Conservation (phyloP, 53 echinoderm and acorn worm genomes). For the Stichopus horrens region DNA sequence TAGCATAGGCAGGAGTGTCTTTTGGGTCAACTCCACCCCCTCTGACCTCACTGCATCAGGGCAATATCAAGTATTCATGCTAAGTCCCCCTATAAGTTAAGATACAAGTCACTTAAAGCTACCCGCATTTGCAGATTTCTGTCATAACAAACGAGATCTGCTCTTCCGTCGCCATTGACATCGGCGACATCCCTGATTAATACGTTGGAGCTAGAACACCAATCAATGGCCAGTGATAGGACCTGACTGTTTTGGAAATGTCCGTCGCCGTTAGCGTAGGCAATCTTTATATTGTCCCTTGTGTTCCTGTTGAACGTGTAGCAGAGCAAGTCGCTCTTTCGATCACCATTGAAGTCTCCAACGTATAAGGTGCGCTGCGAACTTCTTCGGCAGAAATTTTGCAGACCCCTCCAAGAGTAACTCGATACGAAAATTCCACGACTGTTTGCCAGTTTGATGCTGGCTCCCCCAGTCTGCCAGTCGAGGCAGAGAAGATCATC, state of each 20-base stretch:
- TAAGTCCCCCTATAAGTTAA: conserved; percentile 4
- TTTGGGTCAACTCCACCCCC: too few relatives aligned
- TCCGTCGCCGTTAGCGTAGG: conserved; percentile 9
- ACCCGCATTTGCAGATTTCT: conserved; percentile 6
- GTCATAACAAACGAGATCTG: conserved; percentile 34
- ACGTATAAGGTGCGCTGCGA: conserved; percentile 9
- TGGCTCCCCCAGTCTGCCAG: conserved; percentile 23
- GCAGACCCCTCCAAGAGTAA: background rate
- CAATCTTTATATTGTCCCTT: conserved; percentile 15
- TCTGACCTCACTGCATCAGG: too few relatives aligned
- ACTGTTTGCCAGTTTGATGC: conserved; percentile 5
- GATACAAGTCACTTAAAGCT: conserved; percentile 22
- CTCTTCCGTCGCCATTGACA: conserved; percentile 44
- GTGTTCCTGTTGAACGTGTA: background rate
- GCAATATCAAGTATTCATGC: too few relatives aligned
- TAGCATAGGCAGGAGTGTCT: too few relatives aligned
- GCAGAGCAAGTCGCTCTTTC: conserved; percentile 38
- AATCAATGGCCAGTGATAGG: conserved; percentile 1
- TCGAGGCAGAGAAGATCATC: conserved; percentile 42
- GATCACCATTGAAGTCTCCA: conserved; percentile 41
- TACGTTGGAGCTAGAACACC: conserved; percentile 10
- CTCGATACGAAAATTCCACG: conserved; percentile 16
- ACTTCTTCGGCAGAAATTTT: conserved; percentile 5
- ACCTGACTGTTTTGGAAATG: conserved; percentile 19
- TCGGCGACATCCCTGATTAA: conserved; percentile 12